A percentile compares a stretch with the other conserved stretches of the same genome.
Evolutionary conservation across 2,888 invertebrate genomes (phyloP).

Genomic region (Hanleya hanleyi): DNA sequence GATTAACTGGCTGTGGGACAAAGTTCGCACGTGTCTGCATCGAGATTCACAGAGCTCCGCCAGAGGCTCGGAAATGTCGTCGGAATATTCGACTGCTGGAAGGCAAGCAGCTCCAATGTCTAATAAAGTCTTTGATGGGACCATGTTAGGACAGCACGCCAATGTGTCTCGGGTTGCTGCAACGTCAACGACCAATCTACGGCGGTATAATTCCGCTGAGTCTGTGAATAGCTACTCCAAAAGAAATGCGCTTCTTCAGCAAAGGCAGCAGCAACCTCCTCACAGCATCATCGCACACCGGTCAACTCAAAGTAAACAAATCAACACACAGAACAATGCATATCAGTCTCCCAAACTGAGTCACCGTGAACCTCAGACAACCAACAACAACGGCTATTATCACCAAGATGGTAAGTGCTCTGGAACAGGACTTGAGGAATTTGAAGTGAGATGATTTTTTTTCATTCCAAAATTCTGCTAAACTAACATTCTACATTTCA

Average conservation of each 20-base stretch:
- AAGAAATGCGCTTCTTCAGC: slow-evolving; percentile 51
- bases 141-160: slow-evolving; percentile 46
- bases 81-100: slow-evolving; percentile 11
- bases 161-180: not conserved
- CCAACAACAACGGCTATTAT: not conserved
- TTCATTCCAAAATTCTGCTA: too few relatives aligned
- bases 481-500: too few relatives aligned
- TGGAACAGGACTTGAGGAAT: too few relatives aligned
- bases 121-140: slow-evolving; percentile 64
- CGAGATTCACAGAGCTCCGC: not conserved
- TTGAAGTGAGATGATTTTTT: too few relatives aligned
- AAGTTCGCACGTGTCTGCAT: slow-evolving; percentile 65
- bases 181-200: not conserved
- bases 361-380: slow-evolving; percentile 40
- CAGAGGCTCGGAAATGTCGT: not conserved
- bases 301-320: too few relatives aligned
- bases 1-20: slow-evolving; percentile 71
- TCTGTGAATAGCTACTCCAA: slow-evolving; percentile 36
- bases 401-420: not conserved
- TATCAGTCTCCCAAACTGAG: slow-evolving; percentile 15
- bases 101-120: slow-evolving; percentile 55
- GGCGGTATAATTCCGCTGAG: not conserved
- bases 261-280: slow-evolving; percentile 48
- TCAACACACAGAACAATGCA: too few relatives aligned
- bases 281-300: slow-evolving; percentile 40